phyloP scores from a whole-genome alignment of 53 echinoderm and acorn worm species.

The Stichopus horrens region DNA sequence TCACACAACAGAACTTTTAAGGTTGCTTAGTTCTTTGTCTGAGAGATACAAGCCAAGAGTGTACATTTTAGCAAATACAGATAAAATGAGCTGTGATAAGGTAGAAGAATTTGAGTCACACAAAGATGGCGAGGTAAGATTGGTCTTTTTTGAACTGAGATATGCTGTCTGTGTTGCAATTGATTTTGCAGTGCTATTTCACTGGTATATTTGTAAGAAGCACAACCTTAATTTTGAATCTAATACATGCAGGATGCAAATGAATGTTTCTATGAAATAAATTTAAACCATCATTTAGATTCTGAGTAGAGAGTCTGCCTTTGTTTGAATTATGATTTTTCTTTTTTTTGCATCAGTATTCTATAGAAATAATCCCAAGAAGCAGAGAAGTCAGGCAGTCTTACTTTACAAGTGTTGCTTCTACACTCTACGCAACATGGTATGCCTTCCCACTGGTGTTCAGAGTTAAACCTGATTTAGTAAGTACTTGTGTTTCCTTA shows the following conservation, averaged over 20 bases:
- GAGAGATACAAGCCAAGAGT: constrained; percentile 66
- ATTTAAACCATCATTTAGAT: too few relatives aligned
- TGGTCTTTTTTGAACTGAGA: not conserved
- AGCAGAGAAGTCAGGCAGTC: constrained; percentile 97
- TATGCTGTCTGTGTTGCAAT: too few relatives aligned
- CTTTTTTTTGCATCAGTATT: constrained; percentile 47
- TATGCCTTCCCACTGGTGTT: constrained; percentile 90
- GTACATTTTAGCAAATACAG: constrained; percentile 82
- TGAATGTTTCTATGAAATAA: too few relatives aligned
- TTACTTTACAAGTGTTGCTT: constrained; percentile 80
- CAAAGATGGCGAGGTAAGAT: not conserved
- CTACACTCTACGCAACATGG: constrained; percentile 85
- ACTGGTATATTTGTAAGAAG: too few relatives aligned
- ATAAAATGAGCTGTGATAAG: constrained; percentile 87
- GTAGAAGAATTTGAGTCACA: constrained; percentile 61
- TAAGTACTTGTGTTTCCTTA: constrained; percentile 39
- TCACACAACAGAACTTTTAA: constrained; percentile 78
- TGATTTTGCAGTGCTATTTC: too few relatives aligned
- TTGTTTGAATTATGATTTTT: not conserved
- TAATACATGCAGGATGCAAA: too few relatives aligned
- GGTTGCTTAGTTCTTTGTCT: constrained; percentile 76
- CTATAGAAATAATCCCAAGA: constrained; percentile 76
- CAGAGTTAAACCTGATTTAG: constrained; percentile 81
- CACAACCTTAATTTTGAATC: too few relatives aligned
- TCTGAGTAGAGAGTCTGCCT: not conserved